Evolutionary conservation across 2,888 invertebrate genomes (phyloP), one percentile per base, ranked within the genome.

Genomic region (Galeopsomyia nigrocyanea): DNA sequence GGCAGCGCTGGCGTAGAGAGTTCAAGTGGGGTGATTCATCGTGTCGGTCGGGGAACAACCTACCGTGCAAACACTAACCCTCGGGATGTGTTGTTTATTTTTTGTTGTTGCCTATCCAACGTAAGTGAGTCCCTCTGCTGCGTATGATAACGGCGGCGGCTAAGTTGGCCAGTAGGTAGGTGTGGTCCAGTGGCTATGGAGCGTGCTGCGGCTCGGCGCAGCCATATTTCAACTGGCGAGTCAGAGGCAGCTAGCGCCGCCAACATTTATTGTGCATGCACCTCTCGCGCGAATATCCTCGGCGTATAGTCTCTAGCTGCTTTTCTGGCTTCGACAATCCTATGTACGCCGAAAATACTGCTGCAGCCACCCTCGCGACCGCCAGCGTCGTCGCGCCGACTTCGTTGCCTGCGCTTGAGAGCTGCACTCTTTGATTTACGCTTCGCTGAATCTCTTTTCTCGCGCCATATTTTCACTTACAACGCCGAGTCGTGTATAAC

Each of bases 201-300:
- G n/a, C n/a, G n/a, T 39, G 84, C 83, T 84, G 84, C 84, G 84
- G 84, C 78, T 79, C 78, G 68, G 7, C 31, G 49, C 77, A 75
- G 76, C 78, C 81, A 81, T 84, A 84, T 83, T 83, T 84, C 82
- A 84, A n/a, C 39, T 10, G 39, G 39, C 56, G 77, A 84, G 84
- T 84, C 84, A 84, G 80, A 78, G 80, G 81, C 84, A 84, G 83
- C 16, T 55, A 74, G 80, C 75, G 79, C 75, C 19, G 61, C 71
- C 64, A 71, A 74, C 71, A 77, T 76, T 75, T 76, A 75, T 75
- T 75, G 71, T 72, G 73, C 72, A 74, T 69, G 64, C 74, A 46
- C 69, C 16, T 70, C 61, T 31, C 62, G 39, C 22, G 39, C 46
- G 22, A 9, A 16, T 39, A 39, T 31, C 39, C 26, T 19, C 26